Evolutionary conservation across 2,113 vertebrate genomes (phyloP).

Genomic region (Chelonoidis abingdonii): DNA sequence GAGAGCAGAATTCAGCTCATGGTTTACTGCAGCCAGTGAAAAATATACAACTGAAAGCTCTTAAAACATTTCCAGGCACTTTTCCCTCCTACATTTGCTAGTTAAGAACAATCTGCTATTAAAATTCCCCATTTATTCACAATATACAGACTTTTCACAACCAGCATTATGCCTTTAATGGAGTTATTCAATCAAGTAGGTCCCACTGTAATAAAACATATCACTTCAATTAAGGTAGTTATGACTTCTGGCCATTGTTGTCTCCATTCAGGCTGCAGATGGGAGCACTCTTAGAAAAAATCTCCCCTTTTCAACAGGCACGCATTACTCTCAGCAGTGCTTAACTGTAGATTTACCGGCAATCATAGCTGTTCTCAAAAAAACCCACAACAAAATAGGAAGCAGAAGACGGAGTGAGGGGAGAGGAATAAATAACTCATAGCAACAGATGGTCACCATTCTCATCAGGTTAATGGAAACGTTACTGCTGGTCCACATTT

Average conservation of each 20-base stretch:
- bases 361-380: constrained; percentile 19
- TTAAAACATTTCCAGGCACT: constrained; percentile 15
- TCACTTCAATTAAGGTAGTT: constrained; percentile 61
- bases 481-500: background rate
- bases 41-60: constrained; percentile 3
- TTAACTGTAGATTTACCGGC: background rate
- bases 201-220: constrained; percentile 49
- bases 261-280: constrained; percentile 53
- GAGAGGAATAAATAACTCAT: background rate
- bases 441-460: constrained; percentile 45
- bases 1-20: background rate
- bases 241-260: background rate
- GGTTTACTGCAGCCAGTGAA: background rate
- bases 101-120: constrained; percentile 15
- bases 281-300: constrained; percentile 56
- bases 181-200: constrained; percentile 1
- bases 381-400: background rate
- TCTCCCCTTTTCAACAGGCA: constrained; percentile 34
- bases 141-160: constrained; percentile 14
- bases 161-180: constrained; percentile 54
- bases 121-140: background rate
- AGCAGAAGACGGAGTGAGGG: background rate
- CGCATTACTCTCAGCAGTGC: background rate
- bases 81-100: background rate
- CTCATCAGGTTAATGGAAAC: constrained; percentile 1